Evolutionary conservation across 2,113 vertebrate genomes (phyloP).

Genomic region (Neopipo cinnamomea): DNA sequence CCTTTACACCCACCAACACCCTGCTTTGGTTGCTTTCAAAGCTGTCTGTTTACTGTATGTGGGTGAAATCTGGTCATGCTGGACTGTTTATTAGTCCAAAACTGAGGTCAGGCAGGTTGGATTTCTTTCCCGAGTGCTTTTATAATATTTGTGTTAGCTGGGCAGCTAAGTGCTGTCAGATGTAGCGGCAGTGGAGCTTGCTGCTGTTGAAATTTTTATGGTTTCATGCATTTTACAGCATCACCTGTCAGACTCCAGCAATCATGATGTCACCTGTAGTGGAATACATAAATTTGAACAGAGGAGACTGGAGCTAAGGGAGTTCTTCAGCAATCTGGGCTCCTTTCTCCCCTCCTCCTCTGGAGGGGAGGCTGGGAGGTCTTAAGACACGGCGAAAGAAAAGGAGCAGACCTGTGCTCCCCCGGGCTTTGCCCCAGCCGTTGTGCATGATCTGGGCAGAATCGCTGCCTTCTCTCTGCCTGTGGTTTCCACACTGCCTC

Average conservation of each 20-base stretch:
- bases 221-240: conserved; percentile 69
- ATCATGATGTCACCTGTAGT: conserved; percentile 65
- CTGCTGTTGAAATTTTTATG: conserved; percentile 69
- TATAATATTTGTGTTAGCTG: conserved; percentile 64
- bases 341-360: conserved; percentile 1
- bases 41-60: not conserved
- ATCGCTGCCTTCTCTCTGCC: not conserved
- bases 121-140: conserved; percentile 59
- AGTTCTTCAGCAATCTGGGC: not conserved
- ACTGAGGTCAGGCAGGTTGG: conserved; percentile 60
- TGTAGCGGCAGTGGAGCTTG: conserved; percentile 54
- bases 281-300: conserved; percentile 39
- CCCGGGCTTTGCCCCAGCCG: not conserved
- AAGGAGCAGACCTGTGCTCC: not conserved
- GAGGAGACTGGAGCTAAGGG: not conserved
- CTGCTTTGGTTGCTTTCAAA: conserved; percentile 1
- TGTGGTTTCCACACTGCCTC: not conserved
- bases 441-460: not conserved
- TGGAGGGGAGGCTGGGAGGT: not conserved
- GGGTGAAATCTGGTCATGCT: conserved; percentile 31
- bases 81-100: conserved; percentile 62
- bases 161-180: conserved; percentile 65
- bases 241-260: conserved; percentile 63
- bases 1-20: not conserved
- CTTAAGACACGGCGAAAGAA: not conserved